These are phyloP conservation scores for Cyclina sinensis DNA, from an alignment of 1,140 invertebrate species.

Conservation along the genomic window DNA sequence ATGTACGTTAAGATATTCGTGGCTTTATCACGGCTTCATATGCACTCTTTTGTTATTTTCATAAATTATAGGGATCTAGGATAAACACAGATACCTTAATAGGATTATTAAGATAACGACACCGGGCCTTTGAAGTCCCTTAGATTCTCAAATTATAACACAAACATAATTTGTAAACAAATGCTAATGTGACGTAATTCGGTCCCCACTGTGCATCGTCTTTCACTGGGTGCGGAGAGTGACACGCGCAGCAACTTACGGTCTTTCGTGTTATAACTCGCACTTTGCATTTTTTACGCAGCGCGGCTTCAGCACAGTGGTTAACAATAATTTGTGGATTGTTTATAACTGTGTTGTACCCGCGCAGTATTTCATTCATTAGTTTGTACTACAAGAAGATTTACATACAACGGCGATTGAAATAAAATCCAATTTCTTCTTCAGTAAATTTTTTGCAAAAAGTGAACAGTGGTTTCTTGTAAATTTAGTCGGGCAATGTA, in stretches of 20 bases:
- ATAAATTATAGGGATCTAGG: neutral
- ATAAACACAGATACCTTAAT: neutral
- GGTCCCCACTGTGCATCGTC: no score
- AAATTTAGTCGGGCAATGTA: no score
- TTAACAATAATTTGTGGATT: neutral
- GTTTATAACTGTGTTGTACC: neutral
- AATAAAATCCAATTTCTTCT: neutral
- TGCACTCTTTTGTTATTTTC: no score
- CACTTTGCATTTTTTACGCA: neutral
- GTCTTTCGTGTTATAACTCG: no score
- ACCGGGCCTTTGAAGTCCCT: neutral
- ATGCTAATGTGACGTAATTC: no score
- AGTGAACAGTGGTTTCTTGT: no score
- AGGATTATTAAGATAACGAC: neutral
- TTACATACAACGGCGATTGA: neutral
- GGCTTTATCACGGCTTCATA: no score
- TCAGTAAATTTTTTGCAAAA: neutral
- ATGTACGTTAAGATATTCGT: no score
- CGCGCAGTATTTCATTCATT: slow-evolving; percentile 15
- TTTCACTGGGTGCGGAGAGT: no score
- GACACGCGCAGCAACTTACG: no score
- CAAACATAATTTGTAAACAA: no score
- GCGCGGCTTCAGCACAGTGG: neutral
- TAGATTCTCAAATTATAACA: neutral
- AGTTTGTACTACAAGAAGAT: neutral